A percentile compares a stretch with the other conserved stretches of the same genome.
Evolutionary conservation across 2,797 vertebrate species (phyloP).

Genomic region (Cirrhinus mrigala): DNA sequence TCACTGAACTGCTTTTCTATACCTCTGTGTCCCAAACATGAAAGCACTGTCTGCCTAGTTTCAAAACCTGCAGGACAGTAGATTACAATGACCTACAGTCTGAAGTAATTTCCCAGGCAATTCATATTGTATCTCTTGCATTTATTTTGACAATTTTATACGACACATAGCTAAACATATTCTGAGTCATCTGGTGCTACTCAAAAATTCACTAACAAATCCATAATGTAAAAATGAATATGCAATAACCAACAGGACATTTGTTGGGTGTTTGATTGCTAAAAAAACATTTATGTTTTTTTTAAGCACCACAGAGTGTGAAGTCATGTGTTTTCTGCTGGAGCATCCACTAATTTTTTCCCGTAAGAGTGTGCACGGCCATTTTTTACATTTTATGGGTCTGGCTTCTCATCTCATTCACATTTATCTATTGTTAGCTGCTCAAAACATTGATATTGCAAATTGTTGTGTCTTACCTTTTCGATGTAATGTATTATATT

Average conservation of each 20-base stretch:
- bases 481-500: neutral
- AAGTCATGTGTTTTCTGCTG: neutral
- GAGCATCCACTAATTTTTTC: too few relatives aligned
- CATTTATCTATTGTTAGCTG: neutral
- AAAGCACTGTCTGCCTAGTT: neutral
- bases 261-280: neutral
- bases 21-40: neutral
- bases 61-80: neutral
- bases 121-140: neutral
- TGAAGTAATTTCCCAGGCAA: neutral
- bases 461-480: too few relatives aligned
- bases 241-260: neutral
- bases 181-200: neutral
- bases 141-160: neutral
- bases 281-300: too few relatives aligned
- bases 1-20: slow-evolving; percentile 7
- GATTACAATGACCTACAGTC: neutral
- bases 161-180: neutral
- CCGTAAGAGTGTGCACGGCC: too few relatives aligned
- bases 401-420: too few relatives aligned
- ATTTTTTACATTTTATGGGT: too few relatives aligned
- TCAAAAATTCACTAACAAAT: neutral
- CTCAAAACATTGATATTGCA: neutral
- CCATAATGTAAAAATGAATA: neutral
- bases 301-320: neutral